Evolutionary conservation across 2,797 vertebrate species (phyloP), one percentile per base, ranked within the genome.

Genomic region (Microctenopoma stevenorrisi): DNA sequence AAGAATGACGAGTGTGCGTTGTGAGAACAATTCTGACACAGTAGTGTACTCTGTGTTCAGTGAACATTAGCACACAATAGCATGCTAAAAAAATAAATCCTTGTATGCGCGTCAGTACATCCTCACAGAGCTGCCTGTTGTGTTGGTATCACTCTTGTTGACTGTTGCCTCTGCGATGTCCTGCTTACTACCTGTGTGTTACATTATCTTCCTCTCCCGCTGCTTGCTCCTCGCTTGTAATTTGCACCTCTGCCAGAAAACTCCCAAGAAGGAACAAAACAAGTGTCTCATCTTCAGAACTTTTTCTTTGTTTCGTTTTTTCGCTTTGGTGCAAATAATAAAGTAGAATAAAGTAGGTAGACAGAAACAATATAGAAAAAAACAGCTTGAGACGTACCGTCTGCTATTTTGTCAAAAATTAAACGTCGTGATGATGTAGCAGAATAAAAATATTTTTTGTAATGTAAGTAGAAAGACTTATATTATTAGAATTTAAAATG

Each of bases 221-320:
- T 56, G 53, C 28, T 63, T 52, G 55, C 38, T 49, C 46, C 26
- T 64, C 53, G 53, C 28, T 63, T 52, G 55, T 72, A 7, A 42
- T 72, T 63, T 46, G 22, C 35, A 48, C 49, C 33, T 67, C 2
- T 37, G 55, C 8, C 22, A 28, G 12, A 68, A 15, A 42, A 57
- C 62, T 40, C 18, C 10, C 2, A 35, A 61, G 40, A 49, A 33
- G 43, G 4, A 46, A 22, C 7, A 49, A 59, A 38, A 59, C 4
- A 57, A 48, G 7, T 14, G 4, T 40, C 26, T 13, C 52, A 15
- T 8, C 5, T 57, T 54, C 12, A 40, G 18, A 14, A n/a, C 2
- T 5, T 22, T 53, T 33, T 30, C 2, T 7, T 22, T 47, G 14
- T 48, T n/a, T 54, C 47, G 25, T 4, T 57, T 13, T 49, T 47